phyloP scores from a whole-genome alignment of 2,797 vertebrate species.

The Antennarius maculatus region DNA sequence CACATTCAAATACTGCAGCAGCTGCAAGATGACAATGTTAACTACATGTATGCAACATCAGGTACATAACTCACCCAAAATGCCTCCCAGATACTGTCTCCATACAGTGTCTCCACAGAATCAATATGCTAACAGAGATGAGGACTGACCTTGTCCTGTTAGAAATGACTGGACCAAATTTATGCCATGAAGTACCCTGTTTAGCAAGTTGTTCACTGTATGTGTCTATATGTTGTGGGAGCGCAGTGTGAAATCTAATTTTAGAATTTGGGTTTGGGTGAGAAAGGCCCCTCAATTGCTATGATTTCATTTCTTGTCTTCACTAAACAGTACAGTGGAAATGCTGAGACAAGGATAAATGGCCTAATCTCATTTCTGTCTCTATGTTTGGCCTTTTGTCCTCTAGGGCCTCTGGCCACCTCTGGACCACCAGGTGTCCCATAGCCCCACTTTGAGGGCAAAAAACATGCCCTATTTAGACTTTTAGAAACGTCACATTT shows the following conservation, averaged over 20 bases:
- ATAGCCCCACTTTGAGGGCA: conserved; percentile 48
- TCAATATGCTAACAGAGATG: conserved; percentile 47
- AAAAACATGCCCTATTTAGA: conserved; percentile 57
- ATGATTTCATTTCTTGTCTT: conserved; percentile 48
- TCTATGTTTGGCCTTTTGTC: conserved; percentile 66
- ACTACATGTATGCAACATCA: conserved; percentile 9
- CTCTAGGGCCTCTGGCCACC: conserved; percentile 51
- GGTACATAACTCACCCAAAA: conserved; percentile 17
- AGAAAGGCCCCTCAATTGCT: conserved; percentile 33
- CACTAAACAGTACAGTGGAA: conserved; percentile 47
- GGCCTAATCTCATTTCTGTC: conserved; percentile 67
- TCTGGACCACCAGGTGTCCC: conserved; percentile 64
- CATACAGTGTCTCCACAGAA: conserved; percentile 34
- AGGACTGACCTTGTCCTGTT: conserved; percentile 43
- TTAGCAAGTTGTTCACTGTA: conserved; percentile 8
- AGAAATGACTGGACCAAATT: conserved; percentile 29
- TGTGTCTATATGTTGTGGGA: conserved; percentile 3
- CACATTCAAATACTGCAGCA: neutral
- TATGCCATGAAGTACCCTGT: conserved; percentile 9
- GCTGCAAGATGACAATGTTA: conserved; percentile 18
- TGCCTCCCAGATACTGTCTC: conserved; percentile 33
- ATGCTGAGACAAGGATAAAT: conserved; percentile 69
- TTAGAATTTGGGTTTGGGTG: conserved; percentile 27
- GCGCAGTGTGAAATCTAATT: conserved; percentile 13
- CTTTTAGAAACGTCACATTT: conserved; percentile 72